A percentile compares a stretch with the other conserved stretches of the same genome.
Evolutionary conservation across 1,140 invertebrate species (phyloP).

Genomic region (Scaptomyza montana): DNA sequence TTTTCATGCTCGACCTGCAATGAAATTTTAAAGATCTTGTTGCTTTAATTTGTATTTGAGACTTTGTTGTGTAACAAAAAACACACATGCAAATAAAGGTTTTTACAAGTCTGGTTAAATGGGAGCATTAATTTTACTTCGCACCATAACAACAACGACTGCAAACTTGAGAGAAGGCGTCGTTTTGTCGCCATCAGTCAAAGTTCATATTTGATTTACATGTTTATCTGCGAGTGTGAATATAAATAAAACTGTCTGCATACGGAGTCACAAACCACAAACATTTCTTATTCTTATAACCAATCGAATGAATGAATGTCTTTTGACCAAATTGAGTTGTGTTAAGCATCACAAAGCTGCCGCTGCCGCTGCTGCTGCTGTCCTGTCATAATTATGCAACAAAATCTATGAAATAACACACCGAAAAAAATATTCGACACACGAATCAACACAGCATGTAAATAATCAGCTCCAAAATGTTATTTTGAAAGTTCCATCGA

Average conservation of each 20-base stretch:
- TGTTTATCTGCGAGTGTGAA: slow-evolving; percentile 58
- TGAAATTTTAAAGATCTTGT: too few relatives aligned
- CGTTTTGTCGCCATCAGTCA: slow-evolving; percentile 75
- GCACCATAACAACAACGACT: slow-evolving; percentile 10
- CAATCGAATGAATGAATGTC: slow-evolving; percentile 38
- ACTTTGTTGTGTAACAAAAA: too few relatives aligned
- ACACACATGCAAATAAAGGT: too few relatives aligned
- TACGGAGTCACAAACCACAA: neutral
- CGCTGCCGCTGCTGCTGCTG: slow-evolving; percentile 37
- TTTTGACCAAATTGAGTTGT: slow-evolving; percentile 76
- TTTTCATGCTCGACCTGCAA: too few relatives aligned
- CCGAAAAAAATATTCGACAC: neutral
- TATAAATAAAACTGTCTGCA: slow-evolving; percentile 38
- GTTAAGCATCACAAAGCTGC: slow-evolving; percentile 74
- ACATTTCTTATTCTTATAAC: slow-evolving; percentile 7
- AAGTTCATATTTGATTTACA: slow-evolving; percentile 80
- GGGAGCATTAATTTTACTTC: slow-evolving; percentile 43
- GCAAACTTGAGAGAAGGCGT: slow-evolving; percentile 48
- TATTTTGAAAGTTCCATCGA: slow-evolving; percentile 62
- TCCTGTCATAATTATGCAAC: slow-evolving; percentile 37
- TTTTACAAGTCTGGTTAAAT: slow-evolving; percentile 20
- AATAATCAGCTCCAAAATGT: slow-evolving; percentile 62
- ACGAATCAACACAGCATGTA: slow-evolving; percentile 50
- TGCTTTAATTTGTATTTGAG: too few relatives aligned
- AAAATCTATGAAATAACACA: slow-evolving; percentile 11